A percentile compares a stretch with the other conserved stretches of the same genome.
phyloP scores from a whole-genome alignment of 2,797 vertebrate species.

The Pteronotus mesoamericanus region DNA sequence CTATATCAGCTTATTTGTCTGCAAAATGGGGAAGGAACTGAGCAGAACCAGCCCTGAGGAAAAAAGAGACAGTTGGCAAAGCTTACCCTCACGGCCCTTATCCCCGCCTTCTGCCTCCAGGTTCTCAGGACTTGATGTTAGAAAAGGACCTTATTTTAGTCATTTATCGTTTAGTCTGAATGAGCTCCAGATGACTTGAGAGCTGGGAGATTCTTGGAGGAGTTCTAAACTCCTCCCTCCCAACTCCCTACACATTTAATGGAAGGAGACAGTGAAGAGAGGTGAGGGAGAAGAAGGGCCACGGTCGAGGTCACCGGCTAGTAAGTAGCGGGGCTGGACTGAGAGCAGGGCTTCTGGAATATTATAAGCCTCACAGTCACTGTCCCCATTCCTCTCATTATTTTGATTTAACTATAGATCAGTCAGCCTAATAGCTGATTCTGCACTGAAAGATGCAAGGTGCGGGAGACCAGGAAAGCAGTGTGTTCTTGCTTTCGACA shows the following conservation, averaged over 20 bases:
- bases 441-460: neutral
- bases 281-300: neutral
- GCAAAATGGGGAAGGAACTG: neutral
- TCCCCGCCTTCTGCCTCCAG: neutral
- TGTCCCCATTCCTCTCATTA: neutral
- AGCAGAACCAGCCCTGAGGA: neutral
- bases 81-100: neutral
- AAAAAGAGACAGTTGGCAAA: neutral
- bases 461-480: neutral
- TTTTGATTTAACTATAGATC: neutral
- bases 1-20: neutral
- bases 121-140: neutral
- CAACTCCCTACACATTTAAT: neutral
- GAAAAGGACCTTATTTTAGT: neutral
- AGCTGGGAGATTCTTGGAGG: neutral
- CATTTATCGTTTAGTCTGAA: conserved; percentile 21
- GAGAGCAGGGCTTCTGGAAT: neutral
- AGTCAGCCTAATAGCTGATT: neutral
- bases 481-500: neutral
- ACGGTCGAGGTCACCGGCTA: neutral
- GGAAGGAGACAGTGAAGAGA: neutral
- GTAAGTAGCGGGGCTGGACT: neutral
- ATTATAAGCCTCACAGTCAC: neutral
- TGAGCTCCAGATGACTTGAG: neutral
- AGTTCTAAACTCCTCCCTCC: neutral